phyloP scores from a whole-genome alignment of 1,140 invertebrate species.

The Solenopsis invicta region DNA sequence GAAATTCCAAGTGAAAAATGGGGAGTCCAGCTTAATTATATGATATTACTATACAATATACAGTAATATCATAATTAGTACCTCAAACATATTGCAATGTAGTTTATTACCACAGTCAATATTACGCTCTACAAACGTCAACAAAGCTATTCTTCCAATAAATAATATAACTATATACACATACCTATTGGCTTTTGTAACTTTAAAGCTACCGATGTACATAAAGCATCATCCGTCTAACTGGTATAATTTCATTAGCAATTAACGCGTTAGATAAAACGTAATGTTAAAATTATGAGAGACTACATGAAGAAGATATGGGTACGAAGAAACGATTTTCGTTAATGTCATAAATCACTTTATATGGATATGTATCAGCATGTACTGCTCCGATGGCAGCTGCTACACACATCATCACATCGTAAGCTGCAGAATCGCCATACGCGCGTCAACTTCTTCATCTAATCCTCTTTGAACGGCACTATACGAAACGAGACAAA shows the following conservation, averaged over 20 bases:
- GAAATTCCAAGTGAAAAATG: no score
- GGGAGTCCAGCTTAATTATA: no score
- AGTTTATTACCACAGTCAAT: neutral
- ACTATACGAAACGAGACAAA: constrained; percentile 36
- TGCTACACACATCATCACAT: neutral
- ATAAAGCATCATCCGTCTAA: neutral
- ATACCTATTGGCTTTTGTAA: neutral
- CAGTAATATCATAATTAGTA: constrained; percentile 16
- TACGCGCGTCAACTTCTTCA: neutral
- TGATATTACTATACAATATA: no score
- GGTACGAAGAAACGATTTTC: neutral
- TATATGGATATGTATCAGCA: neutral
- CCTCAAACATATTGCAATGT: neutral
- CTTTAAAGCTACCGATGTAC: neutral
- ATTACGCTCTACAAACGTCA: neutral
- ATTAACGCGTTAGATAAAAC: neutral
- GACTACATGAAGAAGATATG: neutral
- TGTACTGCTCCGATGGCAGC: constrained; percentile 10
- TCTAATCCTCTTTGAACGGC: constrained; percentile 46
- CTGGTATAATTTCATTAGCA: neutral
- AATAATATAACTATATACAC: neutral
- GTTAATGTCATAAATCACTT: neutral
- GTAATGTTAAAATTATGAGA: neutral
- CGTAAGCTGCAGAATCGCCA: neutral
- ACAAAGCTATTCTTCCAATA: neutral